These are phyloP conservation scores for Euplagia quadripunctaria DNA, from an alignment of 2,888 invertebrate genomes.

Conservation along the genomic window DNA sequence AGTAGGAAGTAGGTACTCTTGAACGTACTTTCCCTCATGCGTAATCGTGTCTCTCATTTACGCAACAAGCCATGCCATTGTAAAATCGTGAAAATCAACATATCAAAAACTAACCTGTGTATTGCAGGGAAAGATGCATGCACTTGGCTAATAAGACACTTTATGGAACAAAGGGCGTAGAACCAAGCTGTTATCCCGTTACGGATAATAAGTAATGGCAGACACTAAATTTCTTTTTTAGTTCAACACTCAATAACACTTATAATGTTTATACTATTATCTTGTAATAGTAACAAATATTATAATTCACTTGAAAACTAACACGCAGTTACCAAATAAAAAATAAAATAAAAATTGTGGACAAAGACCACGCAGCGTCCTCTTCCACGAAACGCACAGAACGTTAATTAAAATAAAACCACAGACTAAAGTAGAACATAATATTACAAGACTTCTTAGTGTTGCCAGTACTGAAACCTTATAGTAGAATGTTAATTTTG, in stretches of 20 bases:
- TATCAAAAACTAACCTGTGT: conserved; percentile 78
- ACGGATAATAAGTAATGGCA: conserved; percentile 81
- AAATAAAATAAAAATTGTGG: conserved; percentile 81
- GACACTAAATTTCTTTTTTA: conserved; percentile 67
- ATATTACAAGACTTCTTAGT: conserved; percentile 25
- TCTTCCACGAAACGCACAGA: conserved; percentile 75
- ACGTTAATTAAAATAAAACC: conserved; percentile 22
- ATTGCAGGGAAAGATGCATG: conserved; percentile 88
- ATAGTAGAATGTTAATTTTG: neutral
- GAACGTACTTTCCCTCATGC: conserved; percentile 79
- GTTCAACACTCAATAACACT: conserved; percentile 65
- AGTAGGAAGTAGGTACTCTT: conserved; percentile 75
- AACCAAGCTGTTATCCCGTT: conserved; percentile 87
- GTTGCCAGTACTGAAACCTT: conserved; percentile 37
- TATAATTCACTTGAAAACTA: conserved; percentile 65
- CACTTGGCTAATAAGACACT: conserved; percentile 86
- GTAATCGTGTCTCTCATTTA: conserved; percentile 65
- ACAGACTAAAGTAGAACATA: conserved; percentile 19
- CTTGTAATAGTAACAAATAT: conserved; percentile 67
- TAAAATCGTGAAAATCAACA: conserved; percentile 26
- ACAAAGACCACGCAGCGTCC: conserved; percentile 80
- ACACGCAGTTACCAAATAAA: conserved; percentile 71
- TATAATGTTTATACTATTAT: conserved; percentile 70
- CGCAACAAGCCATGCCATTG: conserved; percentile 56
- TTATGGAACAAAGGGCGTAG: conserved; percentile 83